phyloP scores from a whole-genome alignment of 64 coral and sea anemone species.

The Porites lutea region DNA sequence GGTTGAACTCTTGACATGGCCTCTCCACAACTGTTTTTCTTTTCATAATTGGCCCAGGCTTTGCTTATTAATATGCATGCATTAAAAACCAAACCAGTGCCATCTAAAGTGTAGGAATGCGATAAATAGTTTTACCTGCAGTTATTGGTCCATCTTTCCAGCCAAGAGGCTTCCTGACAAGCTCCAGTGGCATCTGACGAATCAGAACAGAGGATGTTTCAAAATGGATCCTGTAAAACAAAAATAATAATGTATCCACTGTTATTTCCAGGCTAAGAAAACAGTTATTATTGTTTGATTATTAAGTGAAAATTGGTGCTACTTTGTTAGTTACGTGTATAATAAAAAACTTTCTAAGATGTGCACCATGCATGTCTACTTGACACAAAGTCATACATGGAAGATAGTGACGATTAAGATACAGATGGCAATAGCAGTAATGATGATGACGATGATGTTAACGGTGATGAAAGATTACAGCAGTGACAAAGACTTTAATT shows the following conservation, averaged over 20 bases:
- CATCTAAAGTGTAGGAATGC: neutral
- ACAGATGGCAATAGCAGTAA: neutral
- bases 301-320: too few relatives aligned
- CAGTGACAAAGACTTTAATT: too few relatives aligned
- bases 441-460: too few relatives aligned
- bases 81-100: neutral
- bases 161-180: slow-evolving; percentile 36
- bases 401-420: neutral
- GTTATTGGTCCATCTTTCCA: slow-evolving; percentile 59
- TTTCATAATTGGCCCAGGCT: neutral
- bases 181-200: slow-evolving; percentile 59
- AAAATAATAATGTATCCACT: neutral
- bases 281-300: too few relatives aligned
- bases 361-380: too few relatives aligned
- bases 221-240: slow-evolving; percentile 57
- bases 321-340: too few relatives aligned
- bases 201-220: slow-evolving; percentile 77
- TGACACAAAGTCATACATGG: too few relatives aligned
- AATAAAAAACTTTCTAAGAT: too few relatives aligned
- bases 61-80: neutral
- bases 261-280: too few relatives aligned
- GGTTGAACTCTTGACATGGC: too few relatives aligned
- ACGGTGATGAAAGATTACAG: too few relatives aligned
- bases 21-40: too few relatives aligned
- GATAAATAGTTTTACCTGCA: slow-evolving; percentile 27